Percentiles rank a stretch among this genome's conserved stretches.
These are phyloP conservation scores for Lochmaea crataegi DNA, from an alignment of 2,888 invertebrate species.

Conservation along the genomic window DNA sequence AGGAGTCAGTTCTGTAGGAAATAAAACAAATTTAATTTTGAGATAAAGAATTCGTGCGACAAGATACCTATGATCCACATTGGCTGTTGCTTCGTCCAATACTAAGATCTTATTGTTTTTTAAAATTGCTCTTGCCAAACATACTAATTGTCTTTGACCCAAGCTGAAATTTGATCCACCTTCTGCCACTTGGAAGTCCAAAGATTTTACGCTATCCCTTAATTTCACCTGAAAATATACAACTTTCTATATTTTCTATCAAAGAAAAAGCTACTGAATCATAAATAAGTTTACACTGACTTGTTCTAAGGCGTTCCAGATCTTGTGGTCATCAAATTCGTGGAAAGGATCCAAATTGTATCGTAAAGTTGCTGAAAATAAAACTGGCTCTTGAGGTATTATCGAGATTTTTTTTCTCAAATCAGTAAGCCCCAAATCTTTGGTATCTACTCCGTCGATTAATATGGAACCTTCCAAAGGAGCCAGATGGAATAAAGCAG, in stretches of 20 bases:
- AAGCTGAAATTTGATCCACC: slow-evolving; percentile 87
- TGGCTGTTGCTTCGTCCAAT: slow-evolving; percentile 92
- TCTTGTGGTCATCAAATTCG: slow-evolving; percentile 75
- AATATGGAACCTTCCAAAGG: slow-evolving; percentile 80
- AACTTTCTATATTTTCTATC: no score
- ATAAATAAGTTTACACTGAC: slow-evolving; percentile 55
- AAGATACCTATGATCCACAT: slow-evolving; percentile 82
- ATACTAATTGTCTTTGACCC: slow-evolving; percentile 88
- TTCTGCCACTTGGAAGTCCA: slow-evolving; percentile 76
- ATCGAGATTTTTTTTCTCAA: slow-evolving; percentile 87
- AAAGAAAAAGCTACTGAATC: no score
- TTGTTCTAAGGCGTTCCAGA: slow-evolving; percentile 83
- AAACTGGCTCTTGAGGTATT: slow-evolving; percentile 92
- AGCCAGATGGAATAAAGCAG: slow-evolving; percentile 86
- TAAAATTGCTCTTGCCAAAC: slow-evolving; percentile 86
- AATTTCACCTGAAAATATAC: slow-evolving; percentile 70
- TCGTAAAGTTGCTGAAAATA: slow-evolving; percentile 85
- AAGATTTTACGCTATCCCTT: slow-evolving; percentile 73
- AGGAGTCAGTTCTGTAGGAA: no score
- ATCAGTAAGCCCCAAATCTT: slow-evolving; percentile 78
- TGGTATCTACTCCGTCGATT: slow-evolving; percentile 81
- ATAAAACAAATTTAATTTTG: no score
- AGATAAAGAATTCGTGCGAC: no score
- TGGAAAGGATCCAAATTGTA: slow-evolving; percentile 89
- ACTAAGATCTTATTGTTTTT: slow-evolving; percentile 83